phyloP scores from a whole-genome alignment of 2,888 invertebrate genomes.

The Tyria jacobaeae region DNA sequence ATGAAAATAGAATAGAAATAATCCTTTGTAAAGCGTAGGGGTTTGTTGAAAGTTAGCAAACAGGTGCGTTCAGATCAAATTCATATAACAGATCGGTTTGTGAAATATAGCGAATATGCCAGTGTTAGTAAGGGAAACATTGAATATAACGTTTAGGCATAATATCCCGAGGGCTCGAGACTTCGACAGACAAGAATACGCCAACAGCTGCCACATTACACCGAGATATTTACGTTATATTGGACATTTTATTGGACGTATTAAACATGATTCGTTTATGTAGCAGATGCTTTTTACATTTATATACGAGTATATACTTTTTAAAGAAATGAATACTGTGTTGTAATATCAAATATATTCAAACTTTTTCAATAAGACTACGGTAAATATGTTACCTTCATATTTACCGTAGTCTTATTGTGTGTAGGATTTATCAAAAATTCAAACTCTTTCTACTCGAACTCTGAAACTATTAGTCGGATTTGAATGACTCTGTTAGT shows the following conservation, averaged over 20 bases:
- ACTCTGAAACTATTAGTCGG: too few relatives aligned
- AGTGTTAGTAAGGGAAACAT: constrained; percentile 28
- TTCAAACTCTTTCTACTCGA: too few relatives aligned
- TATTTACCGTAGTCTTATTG: too few relatives aligned
- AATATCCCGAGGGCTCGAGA: constrained; percentile 12
- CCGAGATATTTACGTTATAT: constrained; percentile 36
- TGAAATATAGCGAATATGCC: constrained; percentile 3
- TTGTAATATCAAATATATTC: neutral
- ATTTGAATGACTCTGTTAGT: too few relatives aligned
- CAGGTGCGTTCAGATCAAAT: neutral
- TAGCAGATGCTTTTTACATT: constrained; percentile 23
- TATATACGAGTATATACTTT: neutral
- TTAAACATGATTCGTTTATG: constrained; percentile 38
- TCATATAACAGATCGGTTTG: constrained; percentile 16
- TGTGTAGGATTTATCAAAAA: too few relatives aligned
- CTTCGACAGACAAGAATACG: constrained; percentile 16
- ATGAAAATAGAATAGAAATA: too few relatives aligned
- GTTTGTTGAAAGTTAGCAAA: neutral
- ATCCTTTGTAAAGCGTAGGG: neutral
- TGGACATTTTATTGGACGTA: constrained; percentile 41
- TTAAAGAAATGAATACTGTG: neutral
- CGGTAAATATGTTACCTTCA: too few relatives aligned
- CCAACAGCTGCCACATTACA: constrained; percentile 41
- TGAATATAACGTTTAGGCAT: constrained; percentile 25
- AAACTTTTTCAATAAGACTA: too few relatives aligned